These are phyloP conservation scores for Melieria picta DNA, from an alignment of 2,888 invertebrate species.

Conservation along the genomic window DNA sequence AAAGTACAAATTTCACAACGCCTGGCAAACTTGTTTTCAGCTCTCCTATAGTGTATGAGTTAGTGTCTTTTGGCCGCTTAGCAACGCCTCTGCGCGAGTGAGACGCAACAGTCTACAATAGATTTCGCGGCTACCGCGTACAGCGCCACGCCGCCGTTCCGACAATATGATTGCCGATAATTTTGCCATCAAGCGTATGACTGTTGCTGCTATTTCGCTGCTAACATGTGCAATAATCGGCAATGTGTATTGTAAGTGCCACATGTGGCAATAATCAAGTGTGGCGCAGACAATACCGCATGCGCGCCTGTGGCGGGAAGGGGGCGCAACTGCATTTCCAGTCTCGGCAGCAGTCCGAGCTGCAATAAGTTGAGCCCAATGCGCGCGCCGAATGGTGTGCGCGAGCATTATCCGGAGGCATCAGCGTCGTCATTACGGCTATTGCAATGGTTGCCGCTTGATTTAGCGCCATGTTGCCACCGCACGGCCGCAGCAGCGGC, in stretches of 20 bases:
- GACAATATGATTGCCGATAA: no score
- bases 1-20: no score
- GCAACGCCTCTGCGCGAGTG: no score
- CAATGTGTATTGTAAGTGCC: slow-evolving; percentile 34
- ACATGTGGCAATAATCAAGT: slow-evolving; percentile 19
- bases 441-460: slow-evolving; percentile 29
- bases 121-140: no score
- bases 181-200: no score
- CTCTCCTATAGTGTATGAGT: no score
- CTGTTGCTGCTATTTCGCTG: slow-evolving; percentile 14
- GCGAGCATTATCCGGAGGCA: slow-evolving; percentile 26
- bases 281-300: not conserved
- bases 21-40: no score
- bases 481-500: not conserved
- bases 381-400: slow-evolving; percentile 20
- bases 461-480: slow-evolving; percentile 26
- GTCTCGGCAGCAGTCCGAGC: not conserved
- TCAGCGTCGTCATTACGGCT: slow-evolving; percentile 30
- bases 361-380: not conserved
- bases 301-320: slow-evolving; percentile 12
- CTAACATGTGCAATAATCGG: slow-evolving; percentile 42
- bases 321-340: not conserved
- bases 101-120: no score
- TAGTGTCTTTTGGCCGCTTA: no score
- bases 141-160: no score